Conservation (phyloP, 2,888 invertebrate species). For the Cheilosia vulpina region DNA sequence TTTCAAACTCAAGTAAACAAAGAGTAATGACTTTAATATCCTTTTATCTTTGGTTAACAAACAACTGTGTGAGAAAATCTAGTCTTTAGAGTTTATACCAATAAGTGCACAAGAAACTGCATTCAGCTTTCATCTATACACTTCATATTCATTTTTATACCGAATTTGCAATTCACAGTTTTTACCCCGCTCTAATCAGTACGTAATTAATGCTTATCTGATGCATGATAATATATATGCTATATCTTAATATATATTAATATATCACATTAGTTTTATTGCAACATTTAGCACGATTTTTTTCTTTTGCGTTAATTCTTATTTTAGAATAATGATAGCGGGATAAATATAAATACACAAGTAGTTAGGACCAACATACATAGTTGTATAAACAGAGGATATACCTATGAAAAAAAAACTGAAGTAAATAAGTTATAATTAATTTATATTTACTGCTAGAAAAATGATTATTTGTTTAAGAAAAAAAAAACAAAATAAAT, state of each 20-base stretch:
- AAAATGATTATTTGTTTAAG: too few species aligned
- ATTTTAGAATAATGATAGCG: not conserved
- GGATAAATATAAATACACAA: too few species aligned
- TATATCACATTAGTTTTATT: conserved; percentile 35
- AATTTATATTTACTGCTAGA: too few species aligned
- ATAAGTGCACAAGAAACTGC: conserved; percentile 54
- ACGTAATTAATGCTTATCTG: conserved; percentile 45
- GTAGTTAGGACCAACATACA: too few species aligned
- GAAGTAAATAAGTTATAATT: too few species aligned
- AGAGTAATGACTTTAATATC: conserved; percentile 23
- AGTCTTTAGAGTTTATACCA: conserved; percentile 38
- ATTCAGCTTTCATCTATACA: conserved; percentile 52
- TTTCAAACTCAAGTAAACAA: conserved; percentile 23
- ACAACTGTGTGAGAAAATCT: conserved; percentile 43
- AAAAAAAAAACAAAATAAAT: too few species aligned
- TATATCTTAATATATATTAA: conserved; percentile 24
- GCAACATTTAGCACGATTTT: conserved; percentile 37
- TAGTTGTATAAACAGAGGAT: too few species aligned
- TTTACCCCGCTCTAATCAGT: conserved; percentile 27
- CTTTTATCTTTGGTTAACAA: conserved; percentile 8
- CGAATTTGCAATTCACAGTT: conserved; percentile 41
- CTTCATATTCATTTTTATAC: conserved; percentile 51
- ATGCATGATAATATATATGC: conserved; percentile 50
- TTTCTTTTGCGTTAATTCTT: not conserved
- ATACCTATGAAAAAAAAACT: too few species aligned